Evolutionary conservation across 2,888 invertebrate species (phyloP), one percentile per base, ranked within the genome.

Genomic region (Agrotis clavis): DNA sequence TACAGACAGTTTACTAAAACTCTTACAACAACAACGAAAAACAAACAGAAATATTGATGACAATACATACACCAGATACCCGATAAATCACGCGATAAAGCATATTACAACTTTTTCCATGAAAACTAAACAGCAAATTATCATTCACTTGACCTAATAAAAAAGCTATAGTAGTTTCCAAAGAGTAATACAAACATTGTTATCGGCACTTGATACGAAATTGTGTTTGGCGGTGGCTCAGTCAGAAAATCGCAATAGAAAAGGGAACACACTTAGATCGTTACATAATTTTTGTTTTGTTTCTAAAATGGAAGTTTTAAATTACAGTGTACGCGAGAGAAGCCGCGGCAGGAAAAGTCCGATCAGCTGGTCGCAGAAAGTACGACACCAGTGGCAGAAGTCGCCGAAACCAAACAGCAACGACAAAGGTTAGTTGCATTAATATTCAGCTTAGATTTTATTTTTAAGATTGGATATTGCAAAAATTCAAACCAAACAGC

Each of bases 281-380:
- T 67, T 50, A 45, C 14, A 63, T 35, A 6, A 57, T 21, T 67
- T 63, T 73, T 68, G n/a, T 65, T 51, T 53, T 13, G 30, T 18
- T 68, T 19, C 4, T 47, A 66, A 75, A 85, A 91, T 93, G 89
- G 82, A 90, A 83, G 83, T 90, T 83, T 82, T 90, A 75, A 86
- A 88, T 96, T 96, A 71, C 93, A 97, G 97, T 82, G 95, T 97
- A 41, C 94, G 96, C 4, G 97, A 97, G 83, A 92, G 96, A 59
- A 96, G 96, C 81, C 94, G 96, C 30, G 94, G 95, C 5, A 94
- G 96, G 71, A 97, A 97, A 75, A 96, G 96, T 84, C 96, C 97
- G 0, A 91, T 96, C 57, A 97, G 97, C 86, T 97, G 97, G 97
- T 97, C 97, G 16, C 97, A 97, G 87, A 97, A 97, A 90, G 97